Evolutionary conservation across 2,888 invertebrate genomes (phyloP).

Genomic region (Carcina quercana): DNA sequence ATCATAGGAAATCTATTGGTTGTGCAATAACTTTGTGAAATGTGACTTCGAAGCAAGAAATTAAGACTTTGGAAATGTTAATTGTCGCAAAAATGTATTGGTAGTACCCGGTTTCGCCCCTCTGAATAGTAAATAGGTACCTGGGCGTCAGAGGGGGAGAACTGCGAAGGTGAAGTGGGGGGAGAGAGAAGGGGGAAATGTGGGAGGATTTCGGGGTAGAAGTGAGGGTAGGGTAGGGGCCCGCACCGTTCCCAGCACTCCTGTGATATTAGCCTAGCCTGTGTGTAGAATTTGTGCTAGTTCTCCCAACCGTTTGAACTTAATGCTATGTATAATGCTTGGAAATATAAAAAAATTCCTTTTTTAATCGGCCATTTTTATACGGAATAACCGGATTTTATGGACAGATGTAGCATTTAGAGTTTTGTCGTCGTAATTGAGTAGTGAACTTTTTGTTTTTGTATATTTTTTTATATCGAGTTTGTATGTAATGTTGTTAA

Average conservation of each 20-base stretch:
- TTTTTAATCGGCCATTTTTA: slow-evolving; percentile 50
- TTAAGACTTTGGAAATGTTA: slow-evolving; percentile 58
- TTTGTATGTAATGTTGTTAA: slow-evolving; percentile 49
- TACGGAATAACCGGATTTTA: slow-evolving; percentile 12
- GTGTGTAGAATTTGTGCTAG: slow-evolving; percentile 72
- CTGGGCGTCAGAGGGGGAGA: slow-evolving; percentile 30
- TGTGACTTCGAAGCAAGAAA: slow-evolving; percentile 37
- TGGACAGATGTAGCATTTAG: slow-evolving; percentile 39
- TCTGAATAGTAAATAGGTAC: slow-evolving; percentile 67
- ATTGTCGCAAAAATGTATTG: slow-evolving; percentile 69
- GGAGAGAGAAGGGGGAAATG: slow-evolving; percentile 18
- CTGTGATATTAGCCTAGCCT: slow-evolving; percentile 75
- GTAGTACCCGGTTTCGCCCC: slow-evolving; percentile 60
- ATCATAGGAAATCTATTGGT: slow-evolving; percentile 29
- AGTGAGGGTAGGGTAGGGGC: slow-evolving; percentile 29
- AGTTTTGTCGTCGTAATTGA: slow-evolving; percentile 35
- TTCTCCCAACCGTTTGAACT: slow-evolving; percentile 61
- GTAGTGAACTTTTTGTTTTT: slow-evolving; percentile 32
- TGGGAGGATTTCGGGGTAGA: slow-evolving; percentile 18
- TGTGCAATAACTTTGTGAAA: slow-evolving; percentile 36
- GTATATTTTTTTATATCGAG: slow-evolving; percentile 42
- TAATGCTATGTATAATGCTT: slow-evolving; percentile 55
- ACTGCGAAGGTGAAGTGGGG: slow-evolving; percentile 15
- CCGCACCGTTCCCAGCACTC: slow-evolving; percentile 70
- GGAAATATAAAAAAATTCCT: slow-evolving; percentile 43